A percentile compares a stretch with the other conserved stretches of the same genome.
Evolutionary conservation across 2,888 invertebrate species (phyloP).

Genomic region (Agrochola litura): DNA sequence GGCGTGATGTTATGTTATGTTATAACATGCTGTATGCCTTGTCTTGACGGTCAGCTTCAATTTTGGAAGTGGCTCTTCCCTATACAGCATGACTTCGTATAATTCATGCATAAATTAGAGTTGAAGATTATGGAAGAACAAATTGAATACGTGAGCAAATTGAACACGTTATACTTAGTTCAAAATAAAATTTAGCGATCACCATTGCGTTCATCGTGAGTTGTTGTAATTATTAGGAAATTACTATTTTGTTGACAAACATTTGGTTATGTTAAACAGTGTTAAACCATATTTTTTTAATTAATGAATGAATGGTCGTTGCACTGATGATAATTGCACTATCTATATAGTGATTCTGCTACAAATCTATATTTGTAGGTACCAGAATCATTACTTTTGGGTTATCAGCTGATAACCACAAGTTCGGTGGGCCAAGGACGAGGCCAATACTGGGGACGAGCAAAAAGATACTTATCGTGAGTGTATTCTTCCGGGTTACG

Average conservation of each 20-base stretch:
- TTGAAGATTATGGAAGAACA: not conserved
- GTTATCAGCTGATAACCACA: slow-evolving; percentile 30
- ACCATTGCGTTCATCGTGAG: not conserved
- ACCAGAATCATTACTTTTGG: not conserved
- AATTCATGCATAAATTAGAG: not conserved
- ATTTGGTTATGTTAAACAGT: too few relatives aligned
- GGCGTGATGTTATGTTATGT: too few relatives aligned
- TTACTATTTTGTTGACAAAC: not conserved
- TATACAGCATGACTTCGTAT: not conserved
- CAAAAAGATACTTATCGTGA: not conserved
- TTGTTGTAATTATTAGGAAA: not conserved
- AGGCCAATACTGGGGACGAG: not conserved
- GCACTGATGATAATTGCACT: not conserved
- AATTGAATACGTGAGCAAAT: not conserved
- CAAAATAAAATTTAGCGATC: not conserved
- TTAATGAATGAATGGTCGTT: too few relatives aligned
- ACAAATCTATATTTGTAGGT: not conserved
- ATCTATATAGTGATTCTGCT: not conserved
- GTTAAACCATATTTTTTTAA: not conserved
- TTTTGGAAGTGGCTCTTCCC: not conserved
- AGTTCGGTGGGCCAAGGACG: not conserved
- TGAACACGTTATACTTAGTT: not conserved
- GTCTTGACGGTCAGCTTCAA: not conserved
- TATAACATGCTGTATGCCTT: too few relatives aligned
- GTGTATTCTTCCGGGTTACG: not conserved